Evolutionary conservation across 2,888 invertebrate genomes (phyloP), one percentile per base, ranked within the genome.

Genomic region (Nebria brevicollis): DNA sequence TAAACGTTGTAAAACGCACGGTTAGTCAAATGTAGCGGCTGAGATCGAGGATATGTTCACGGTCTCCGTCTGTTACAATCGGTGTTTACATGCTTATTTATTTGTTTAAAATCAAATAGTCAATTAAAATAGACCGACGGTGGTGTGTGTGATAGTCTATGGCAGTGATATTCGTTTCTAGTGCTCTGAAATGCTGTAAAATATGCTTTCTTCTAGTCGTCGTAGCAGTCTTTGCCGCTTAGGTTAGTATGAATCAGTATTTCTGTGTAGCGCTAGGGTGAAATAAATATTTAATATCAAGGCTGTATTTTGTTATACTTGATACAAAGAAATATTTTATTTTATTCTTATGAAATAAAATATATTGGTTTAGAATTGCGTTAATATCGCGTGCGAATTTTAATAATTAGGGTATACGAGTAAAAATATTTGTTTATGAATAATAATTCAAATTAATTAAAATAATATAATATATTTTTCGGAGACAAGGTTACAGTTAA

Each of bases 201-300:
- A 75, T 64, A 80, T 80, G 80, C 15, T 80, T 26, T 70, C 65
- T 20, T 42, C 70, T 26, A 41, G 74, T 42, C 42, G 26, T 74
- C 25, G 75, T 41, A 72, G 75, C 25, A 43, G 26, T 25, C 26
- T 75, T 75, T 80, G 80, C 80, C 80, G 80, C 80, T 75, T 74
- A 80, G 80, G 80, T 80, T 80, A 80, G 80, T 80, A 80, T 26
- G 70, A 54, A 43, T 72, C 80, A 72, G 34, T 25, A 75, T 75
- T 75, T 7, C 42, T 41, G 1, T 15, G 34, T 15, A 75, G 79
- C 79, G 25, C 70, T 75, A 74, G 80, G 80, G 68, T 80, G 75
- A 80, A 80, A 80, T 80, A 80, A 80, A 26, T 80, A 75, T 75
- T 80, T 80, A 65, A 80, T 80, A 34, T 74, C 70, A 80, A 54